Base-by-base conservation (phyloP, 2,888 invertebrate genomes). In the Lycocerus yunnanus region DNA sequence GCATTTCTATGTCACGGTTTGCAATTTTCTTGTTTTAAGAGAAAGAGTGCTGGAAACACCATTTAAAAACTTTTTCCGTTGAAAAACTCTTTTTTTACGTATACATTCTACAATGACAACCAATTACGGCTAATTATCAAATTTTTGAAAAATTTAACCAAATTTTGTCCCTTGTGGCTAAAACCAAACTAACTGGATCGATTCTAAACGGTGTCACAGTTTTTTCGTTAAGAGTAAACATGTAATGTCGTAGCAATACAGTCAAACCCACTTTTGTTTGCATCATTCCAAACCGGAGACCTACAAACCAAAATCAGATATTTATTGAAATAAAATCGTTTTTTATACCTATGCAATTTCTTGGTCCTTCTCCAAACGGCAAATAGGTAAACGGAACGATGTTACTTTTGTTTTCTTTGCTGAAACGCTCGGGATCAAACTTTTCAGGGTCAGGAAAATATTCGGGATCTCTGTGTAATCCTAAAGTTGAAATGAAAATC, bases 291-390 rank as follows among this genome's bases (percentile, higher is more conserved):
- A 89, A 89, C 16, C 88, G 86, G 66, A 88, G 83, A 77, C 89
- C 89, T 89, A 81, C 3, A n/a, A 43, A 27, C n/a, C 20, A 66
- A n/a, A 43, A 43, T 43, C 13, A 27, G 13, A 13, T 13, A 4
- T 4, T 27, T 27, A 3, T 4, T 4, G 13, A 13, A 27, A 27
- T 13, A 0, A 13, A 66, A 27, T 11, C 11, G n/a, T 9, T 21
- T 10, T 66, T 21, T 3, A 15, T 84, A 90, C 90, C 90, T 81
- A 90, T 86, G 81, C 90, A 90, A 83, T 89, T 89, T 77, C 89
- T 86, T 9, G 90, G 90, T 0, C 90, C 90, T 82, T 90, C 90
- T 3, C 90, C 90, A 81, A 90, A 90, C 0, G 90, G 90, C 85
- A 90, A 86, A 88, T 89, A 90, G 72, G 88, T 87, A 76, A 88